Base-by-base conservation (phyloP, 2,113 vertebrate species). In the Saguinus imperator region DNA sequence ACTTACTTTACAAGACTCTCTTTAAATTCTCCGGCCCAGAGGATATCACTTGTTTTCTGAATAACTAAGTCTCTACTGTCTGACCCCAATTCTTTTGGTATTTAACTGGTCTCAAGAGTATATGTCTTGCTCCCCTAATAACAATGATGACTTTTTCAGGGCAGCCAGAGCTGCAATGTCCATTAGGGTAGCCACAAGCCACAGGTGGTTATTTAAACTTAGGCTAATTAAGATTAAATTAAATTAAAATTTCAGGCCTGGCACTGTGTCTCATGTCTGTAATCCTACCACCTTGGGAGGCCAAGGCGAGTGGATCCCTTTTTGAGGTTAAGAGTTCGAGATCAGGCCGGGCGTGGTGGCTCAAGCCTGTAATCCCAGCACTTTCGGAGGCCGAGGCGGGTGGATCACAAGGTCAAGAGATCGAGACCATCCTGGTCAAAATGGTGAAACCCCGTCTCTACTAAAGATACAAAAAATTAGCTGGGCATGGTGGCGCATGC, bases 101-200 rank as follows among this genome's bases (percentile, higher is more conserved):
- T 76, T 94, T 90, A 91, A 95, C 57, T 88, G 27, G 29, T 96
- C 91, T 95, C 75, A 52, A 76, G 57, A 89, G 55, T 80, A 73
- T 77, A 80, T 86, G 58, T 48, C 57, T 94, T 96, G 55, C 68
- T 94, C 83, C 29, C n/a, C 57, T 84, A 94, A 64, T 87, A 94
- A 95, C 52, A 86, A 32, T 86, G 35, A 80, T 55, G 32, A 48
- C 58, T 92, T 91, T 68, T 66, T 50, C 35, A 91, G 75, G 77
- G 40, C 32, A 50, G 20, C 43, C 16, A 82, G 25, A 70, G 35
- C 48, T 68, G 45, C 45, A 27, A 45, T 66, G 16, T 79, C 81
- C 72, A 80, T 70, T 85, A 72, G 50, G 40, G 40, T 57, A 48
- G 45, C 83, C 70, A 92, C 73, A 66, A 82, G 25, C 29, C 43